These are phyloP conservation scores for Garrulus glandarius DNA, from an alignment of 2,797 vertebrate genomes.

Conservation along the genomic window DNA sequence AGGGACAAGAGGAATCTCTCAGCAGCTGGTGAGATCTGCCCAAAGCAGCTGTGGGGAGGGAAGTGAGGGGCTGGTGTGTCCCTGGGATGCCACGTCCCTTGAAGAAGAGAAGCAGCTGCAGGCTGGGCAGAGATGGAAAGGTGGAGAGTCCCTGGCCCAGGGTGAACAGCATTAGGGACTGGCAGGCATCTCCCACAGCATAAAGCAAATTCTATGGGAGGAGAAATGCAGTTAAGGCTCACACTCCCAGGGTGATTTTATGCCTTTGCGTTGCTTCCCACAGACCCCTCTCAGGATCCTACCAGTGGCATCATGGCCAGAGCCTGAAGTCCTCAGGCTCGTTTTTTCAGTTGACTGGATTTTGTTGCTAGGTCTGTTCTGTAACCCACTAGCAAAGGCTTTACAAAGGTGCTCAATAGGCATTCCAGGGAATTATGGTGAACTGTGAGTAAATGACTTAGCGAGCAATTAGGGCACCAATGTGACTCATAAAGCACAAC, in stretches of 20 bases:
- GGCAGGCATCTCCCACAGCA: not conserved
- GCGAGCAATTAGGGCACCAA: not conserved
- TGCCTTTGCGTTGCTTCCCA: not conserved
- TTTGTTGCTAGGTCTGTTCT: not conserved
- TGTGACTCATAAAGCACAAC: not conserved
- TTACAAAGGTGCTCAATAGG: not conserved
- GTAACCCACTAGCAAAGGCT: not conserved
- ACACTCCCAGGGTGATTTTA: no score
- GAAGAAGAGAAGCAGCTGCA: not conserved
- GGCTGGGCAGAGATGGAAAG: not conserved
- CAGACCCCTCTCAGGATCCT: rapidly evolving
- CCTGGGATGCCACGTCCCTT: not conserved
- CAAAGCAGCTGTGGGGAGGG: not conserved
- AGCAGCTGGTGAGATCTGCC: not conserved
- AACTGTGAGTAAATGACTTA: not conserved
- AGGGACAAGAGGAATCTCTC: not conserved
- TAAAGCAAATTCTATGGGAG: not conserved
- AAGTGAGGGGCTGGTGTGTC: rapidly evolving
- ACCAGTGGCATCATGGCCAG: rapidly evolving
- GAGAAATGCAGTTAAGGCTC: not conserved
- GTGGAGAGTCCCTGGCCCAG: not conserved
- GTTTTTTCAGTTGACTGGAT: not conserved
- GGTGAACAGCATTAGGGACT: not conserved
- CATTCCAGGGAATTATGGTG: rapidly evolving
- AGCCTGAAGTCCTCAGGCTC: not conserved